These are phyloP conservation scores for Luperina testacea DNA, from an alignment of 2,888 invertebrate species.

Conservation along the genomic window DNA sequence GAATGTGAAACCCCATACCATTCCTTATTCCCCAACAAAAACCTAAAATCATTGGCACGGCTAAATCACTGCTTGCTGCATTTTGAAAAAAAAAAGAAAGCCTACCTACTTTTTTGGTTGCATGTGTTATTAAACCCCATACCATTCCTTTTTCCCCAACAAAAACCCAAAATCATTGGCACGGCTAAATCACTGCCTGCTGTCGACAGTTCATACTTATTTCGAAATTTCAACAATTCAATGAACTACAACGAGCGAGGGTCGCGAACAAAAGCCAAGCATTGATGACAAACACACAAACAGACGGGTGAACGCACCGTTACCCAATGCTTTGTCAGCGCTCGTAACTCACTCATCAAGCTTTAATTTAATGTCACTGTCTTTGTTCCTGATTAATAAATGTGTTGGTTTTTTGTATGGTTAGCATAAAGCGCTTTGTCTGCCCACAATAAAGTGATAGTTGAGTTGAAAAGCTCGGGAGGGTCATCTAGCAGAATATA, in stretches of 20 bases:
- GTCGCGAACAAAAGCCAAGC: slow-evolving; percentile 70
- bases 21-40: slow-evolving; percentile 10
- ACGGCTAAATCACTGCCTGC: slow-evolving; percentile 21
- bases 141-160: too few relatives aligned
- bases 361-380: slow-evolving; percentile 76
- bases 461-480: neutral
- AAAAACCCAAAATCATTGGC: slow-evolving; percentile 55
- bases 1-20: neutral
- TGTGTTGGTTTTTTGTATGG: slow-evolving; percentile 13
- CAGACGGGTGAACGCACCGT: slow-evolving; percentile 73
- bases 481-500: neutral
- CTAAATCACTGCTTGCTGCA: slow-evolving; percentile 20
- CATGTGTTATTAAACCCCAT: too few relatives aligned
- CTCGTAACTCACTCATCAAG: slow-evolving; percentile 67
- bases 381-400: slow-evolving; percentile 41
- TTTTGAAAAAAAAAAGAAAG: neutral
- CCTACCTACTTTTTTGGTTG: too few relatives aligned
- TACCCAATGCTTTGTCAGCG: slow-evolving; percentile 67
- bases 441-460: slow-evolving; percentile 13
- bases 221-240: slow-evolving; percentile 64
- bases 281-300: slow-evolving; percentile 67
- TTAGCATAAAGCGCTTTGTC: slow-evolving; percentile 33
- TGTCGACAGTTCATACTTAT: slow-evolving; percentile 28
- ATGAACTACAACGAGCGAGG: slow-evolving; percentile 65
- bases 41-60: slow-evolving; percentile 49